Percentiles rank a stretch among this genome's conserved stretches.
Evolutionary conservation across 2,113 vertebrate species (phyloP).

Genomic region (Ochotona curzoniae): DNA sequence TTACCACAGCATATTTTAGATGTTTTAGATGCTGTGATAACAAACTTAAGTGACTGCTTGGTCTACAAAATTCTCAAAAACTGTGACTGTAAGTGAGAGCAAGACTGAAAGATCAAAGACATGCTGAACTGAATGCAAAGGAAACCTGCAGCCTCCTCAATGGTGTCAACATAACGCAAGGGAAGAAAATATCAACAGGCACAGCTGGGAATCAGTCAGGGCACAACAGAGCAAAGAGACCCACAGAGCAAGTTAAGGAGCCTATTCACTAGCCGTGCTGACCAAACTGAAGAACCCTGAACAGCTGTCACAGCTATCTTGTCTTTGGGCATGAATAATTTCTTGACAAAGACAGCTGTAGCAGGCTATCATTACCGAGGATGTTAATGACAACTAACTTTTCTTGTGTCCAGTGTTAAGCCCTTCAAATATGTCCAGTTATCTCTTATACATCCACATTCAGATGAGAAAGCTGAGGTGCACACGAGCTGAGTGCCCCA

Average conservation of each 20-base stretch:
- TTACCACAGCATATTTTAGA: not conserved
- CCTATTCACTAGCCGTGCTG: not conserved
- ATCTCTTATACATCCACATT: too few relatives aligned
- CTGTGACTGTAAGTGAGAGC: not conserved
- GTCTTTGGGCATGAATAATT: not conserved
- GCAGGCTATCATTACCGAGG: not conserved
- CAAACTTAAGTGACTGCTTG: not conserved
- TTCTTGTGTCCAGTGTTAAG: not conserved
- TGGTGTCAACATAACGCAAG: not conserved
- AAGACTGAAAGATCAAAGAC: not conserved
- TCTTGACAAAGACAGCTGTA: not conserved
- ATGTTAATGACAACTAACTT: not conserved
- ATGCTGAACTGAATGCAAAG: not conserved
- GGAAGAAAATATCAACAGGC: not conserved
- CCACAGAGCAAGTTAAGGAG: not conserved
- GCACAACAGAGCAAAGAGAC: not conserved
- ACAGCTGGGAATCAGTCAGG: not conserved
- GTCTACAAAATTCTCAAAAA: not conserved
- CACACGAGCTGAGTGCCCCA: not conserved
- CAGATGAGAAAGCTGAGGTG: not conserved
- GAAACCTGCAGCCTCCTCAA: not conserved
- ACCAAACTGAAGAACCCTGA: not conserved
- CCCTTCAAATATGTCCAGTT: not conserved
- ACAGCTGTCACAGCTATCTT: not conserved
- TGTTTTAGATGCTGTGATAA: not conserved